These are phyloP conservation scores for Chesias legatella DNA, from an alignment of 2,888 invertebrate species.

Conservation along the genomic window DNA sequence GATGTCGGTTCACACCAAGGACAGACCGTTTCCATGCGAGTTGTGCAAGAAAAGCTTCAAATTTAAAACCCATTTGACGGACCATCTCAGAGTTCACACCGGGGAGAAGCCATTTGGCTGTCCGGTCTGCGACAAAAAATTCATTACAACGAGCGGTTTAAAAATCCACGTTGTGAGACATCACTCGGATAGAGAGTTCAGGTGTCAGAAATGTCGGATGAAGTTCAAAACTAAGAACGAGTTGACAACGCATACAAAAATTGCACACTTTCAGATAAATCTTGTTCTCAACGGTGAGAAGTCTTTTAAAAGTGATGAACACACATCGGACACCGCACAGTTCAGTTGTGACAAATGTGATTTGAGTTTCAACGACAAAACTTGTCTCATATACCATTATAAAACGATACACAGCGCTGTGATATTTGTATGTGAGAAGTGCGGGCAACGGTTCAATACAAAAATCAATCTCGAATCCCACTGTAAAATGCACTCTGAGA, in stretches of 20 bases:
- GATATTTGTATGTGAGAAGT: too few species aligned
- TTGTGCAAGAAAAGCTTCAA: neutral
- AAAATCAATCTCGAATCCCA: neutral
- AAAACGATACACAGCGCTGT: too few species aligned
- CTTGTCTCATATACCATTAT: neutral
- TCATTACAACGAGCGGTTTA: conserved; percentile 19
- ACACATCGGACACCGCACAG: neutral
- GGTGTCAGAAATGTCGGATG: too few species aligned
- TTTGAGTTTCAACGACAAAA: conserved; percentile 6
- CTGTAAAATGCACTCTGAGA: neutral
- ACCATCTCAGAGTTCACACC: conserved; percentile 29
- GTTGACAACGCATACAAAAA: too few species aligned
- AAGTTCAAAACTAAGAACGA: too few species aligned
- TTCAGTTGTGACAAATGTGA: conserved; percentile 5
- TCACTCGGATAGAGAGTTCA: too few species aligned
- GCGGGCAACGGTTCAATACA: too few species aligned
- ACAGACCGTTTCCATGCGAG: conserved; percentile 2
- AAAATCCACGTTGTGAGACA: conserved; percentile 1
- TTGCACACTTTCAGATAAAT: too few species aligned
- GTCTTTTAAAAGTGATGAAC: neutral
- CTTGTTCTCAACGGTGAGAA: too few species aligned
- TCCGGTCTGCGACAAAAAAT: conserved; percentile 36
- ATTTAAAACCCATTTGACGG: neutral
- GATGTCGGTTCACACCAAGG: neutral
- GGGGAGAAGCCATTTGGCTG: conserved; percentile 41